Evolutionary conservation across 2,888 invertebrate genomes (phyloP).

Genomic region (Drosophila ochracea): DNA sequence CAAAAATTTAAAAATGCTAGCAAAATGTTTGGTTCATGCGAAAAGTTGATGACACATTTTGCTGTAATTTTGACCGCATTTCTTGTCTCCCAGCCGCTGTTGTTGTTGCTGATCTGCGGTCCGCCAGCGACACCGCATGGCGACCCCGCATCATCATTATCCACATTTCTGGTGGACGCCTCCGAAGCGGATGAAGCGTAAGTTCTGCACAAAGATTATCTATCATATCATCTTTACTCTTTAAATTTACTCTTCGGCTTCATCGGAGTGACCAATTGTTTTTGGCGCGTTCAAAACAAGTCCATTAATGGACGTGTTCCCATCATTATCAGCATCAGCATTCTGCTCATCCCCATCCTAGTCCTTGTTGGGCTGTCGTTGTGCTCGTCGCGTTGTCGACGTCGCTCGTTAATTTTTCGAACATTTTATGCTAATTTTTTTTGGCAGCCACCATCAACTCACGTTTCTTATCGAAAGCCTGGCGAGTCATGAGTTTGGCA

Average conservation of each 20-base stretch:
- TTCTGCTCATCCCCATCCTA: constrained; percentile 10
- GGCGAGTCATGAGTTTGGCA: constrained; percentile 40
- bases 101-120: constrained; percentile 79
- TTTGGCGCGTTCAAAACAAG: constrained; percentile 45
- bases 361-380: constrained; percentile 8
- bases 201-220: constrained; percentile 55
- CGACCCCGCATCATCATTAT: constrained; percentile 16
- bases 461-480: constrained; percentile 44
- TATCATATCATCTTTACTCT: background rate
- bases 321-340: constrained; percentile 26
- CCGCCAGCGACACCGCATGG: constrained; percentile 66
- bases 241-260: background rate
- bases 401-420: constrained; percentile 73
- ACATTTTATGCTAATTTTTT: constrained; percentile 76
- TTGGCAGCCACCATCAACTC: constrained; percentile 52
- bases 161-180: constrained; percentile 72
- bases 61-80: constrained; percentile 84
- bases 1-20: constrained; percentile 83
- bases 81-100: constrained; percentile 81
- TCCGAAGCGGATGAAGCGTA: constrained; percentile 85
- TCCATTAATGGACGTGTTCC: constrained; percentile 69
- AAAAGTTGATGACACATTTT: constrained; percentile 85
- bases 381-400: constrained; percentile 40
- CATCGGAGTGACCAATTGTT: background rate
- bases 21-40: constrained; percentile 84